phyloP scores from a whole-genome alignment of 2,888 invertebrate genomes.

The Drosophila incognita region DNA sequence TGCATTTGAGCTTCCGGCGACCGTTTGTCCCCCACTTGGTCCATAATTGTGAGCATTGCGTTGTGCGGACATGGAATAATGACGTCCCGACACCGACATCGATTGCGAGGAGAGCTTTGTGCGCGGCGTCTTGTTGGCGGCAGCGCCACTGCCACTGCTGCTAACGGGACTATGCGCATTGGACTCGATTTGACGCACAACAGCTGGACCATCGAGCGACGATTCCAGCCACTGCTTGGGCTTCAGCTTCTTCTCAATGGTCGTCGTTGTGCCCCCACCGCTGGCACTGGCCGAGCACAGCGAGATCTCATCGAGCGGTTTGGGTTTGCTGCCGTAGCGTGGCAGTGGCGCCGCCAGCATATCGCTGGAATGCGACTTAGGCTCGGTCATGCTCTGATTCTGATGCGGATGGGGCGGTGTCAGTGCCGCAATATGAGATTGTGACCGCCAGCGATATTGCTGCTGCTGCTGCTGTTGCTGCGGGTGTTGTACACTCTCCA shows the following conservation, averaged over 20 bases:
- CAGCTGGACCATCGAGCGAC: slow-evolving; percentile 83
- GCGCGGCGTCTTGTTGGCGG: slow-evolving; percentile 47
- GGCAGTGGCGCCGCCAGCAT: slow-evolving; percentile 75
- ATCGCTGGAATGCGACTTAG: slow-evolving; percentile 81
- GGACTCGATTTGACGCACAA: slow-evolving; percentile 71
- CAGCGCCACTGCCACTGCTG: slow-evolving; percentile 40
- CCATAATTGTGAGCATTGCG: slow-evolving; percentile 50
- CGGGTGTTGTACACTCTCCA: slow-evolving; percentile 56
- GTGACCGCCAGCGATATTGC: slow-evolving; percentile 79
- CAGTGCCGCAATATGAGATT: slow-evolving; percentile 71
- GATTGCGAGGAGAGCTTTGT: slow-evolving; percentile 84
- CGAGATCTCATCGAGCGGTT: slow-evolving; percentile 82
- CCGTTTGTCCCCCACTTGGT: slow-evolving; percentile 40
- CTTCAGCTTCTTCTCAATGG: slow-evolving; percentile 81
- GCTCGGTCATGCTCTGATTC: slow-evolving; percentile 55
- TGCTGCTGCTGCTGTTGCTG: slow-evolving; percentile 54
- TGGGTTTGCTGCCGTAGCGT: slow-evolving; percentile 62
- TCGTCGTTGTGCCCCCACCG: slow-evolving; percentile 16
- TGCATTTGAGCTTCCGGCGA: slow-evolving; percentile 60
- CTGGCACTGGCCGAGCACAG: slow-evolving; percentile 71
- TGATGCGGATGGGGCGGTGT: slow-evolving; percentile 63
- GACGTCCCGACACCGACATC: slow-evolving; percentile 79
- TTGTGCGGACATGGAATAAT: slow-evolving; percentile 76
- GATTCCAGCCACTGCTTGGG: slow-evolving; percentile 85
- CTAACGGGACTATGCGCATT: slow-evolving; percentile 50